Base-by-base conservation (phyloP, 2,888 invertebrate genomes). In the Tryphoninae sp. region DNA sequence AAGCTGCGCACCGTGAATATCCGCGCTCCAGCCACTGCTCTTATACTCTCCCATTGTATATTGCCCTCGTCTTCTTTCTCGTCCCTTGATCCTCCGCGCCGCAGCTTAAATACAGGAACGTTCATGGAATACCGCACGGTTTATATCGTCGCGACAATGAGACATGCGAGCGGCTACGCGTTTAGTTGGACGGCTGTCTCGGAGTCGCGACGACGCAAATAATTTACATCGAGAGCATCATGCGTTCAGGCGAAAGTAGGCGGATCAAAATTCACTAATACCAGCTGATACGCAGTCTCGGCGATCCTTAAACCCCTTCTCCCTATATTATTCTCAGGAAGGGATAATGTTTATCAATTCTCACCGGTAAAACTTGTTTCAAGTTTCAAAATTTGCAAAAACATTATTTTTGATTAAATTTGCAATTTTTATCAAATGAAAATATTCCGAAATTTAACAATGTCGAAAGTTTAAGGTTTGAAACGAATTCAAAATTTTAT, bases 1-100 rank as follows among this genome's bases (percentile, higher is more conserved):
- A 86, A 84, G 86, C 77, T 83, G 86, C 86, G 86, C 84, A 84
- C 84, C 82, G 78, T 86, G 87, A 86, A 87, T 87, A 86, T 82
- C 82, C 82, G 67, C 65, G 71, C 68, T 51, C 9, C 68, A 69
- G 58, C 69, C 71, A 65, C 71, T 68, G 55, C 73, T 62, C 72
- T 75, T 62, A 73, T 80, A 49, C 69, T 71, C 78, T 42, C 61
- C 68, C 78, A 76, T 82, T 79, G 75, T 82, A 55, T 64, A 82
- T 79, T 68, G 68, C 62, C 58, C 45, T 45, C 45, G 45, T 45
- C 45, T 13, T 45, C 45, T 13, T 45, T 49, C 75, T 67, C 59
- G 58, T 76, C 33, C 67, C 19, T 49, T 26, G 23, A 68, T 77
- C 62, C 53, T 68, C 11, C 49, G 19, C 13, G 22, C 7, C 40